phyloP scores from a whole-genome alignment of 2,888 invertebrate species.

The Agrotis ipsilon region DNA sequence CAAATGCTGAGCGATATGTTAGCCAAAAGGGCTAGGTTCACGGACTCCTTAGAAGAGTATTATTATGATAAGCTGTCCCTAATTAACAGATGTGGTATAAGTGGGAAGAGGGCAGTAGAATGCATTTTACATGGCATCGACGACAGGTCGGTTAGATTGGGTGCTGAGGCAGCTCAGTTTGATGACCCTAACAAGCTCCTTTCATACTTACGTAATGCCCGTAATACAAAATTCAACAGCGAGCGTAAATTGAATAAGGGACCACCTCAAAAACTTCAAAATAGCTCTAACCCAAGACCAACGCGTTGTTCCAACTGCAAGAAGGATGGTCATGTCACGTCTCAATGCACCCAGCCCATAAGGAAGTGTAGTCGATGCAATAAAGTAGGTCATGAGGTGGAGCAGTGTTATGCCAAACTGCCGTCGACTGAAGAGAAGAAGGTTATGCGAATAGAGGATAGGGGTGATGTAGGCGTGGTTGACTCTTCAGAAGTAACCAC shows the following conservation, averaged over 20 bases:
- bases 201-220: conserved; percentile 3
- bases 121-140: conserved; percentile 15
- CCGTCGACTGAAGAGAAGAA: conserved; percentile 1
- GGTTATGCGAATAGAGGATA: background rate
- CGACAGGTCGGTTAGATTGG: too few relatives aligned
- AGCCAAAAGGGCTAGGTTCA: conserved; percentile 7
- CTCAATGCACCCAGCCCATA: too few relatives aligned
- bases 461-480: background rate
- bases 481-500: background rate
- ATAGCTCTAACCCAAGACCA: too few relatives aligned
- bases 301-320: too few relatives aligned
- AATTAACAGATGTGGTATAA: conserved; percentile 14
- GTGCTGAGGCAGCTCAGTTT: conserved; percentile 11
- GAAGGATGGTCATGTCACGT: too few relatives aligned
- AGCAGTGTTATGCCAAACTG: conserved; percentile 3
- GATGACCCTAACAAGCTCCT: conserved; percentile 11
- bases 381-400: conserved; percentile 1
- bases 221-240: background rate
- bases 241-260: background rate
- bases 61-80: conserved; percentile 12
- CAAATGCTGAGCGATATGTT: conserved; percentile 11
- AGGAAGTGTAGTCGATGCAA: background rate
- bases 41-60: conserved; percentile 13
- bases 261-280: background rate
- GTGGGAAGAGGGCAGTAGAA: background rate